Evolutionary conservation across 2,888 invertebrate genomes (phyloP).

Genomic region (Pristionchus entomophagus): DNA sequence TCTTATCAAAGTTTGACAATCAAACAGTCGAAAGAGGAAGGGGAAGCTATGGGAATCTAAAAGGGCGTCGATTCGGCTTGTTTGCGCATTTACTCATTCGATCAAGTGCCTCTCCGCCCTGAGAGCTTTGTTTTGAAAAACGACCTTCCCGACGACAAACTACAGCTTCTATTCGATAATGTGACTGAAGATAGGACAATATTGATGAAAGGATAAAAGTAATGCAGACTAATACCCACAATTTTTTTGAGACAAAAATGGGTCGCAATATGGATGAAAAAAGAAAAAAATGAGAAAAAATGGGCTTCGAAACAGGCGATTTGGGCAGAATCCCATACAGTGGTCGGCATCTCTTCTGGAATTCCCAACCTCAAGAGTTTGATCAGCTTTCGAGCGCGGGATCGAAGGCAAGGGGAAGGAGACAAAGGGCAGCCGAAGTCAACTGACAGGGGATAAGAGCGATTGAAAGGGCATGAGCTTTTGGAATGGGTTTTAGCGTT

Average conservation of each 20-base stretch:
- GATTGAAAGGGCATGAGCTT: neutral
- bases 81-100: conserved; percentile 19
- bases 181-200: too few species aligned
- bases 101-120: neutral
- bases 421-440: conserved; percentile 36
- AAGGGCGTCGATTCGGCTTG: neutral
- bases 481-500: too few species aligned
- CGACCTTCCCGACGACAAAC: neutral
- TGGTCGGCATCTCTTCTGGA: neutral
- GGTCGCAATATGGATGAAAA: too few species aligned
- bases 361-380: neutral
- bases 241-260: too few species aligned
- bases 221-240: neutral
- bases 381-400: neutral
- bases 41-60: too few species aligned
- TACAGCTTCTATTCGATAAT: neutral
- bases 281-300: neutral
- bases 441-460: neutral
- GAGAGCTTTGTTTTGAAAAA: neutral
- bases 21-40: too few species aligned
- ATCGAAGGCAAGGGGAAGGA: neutral
- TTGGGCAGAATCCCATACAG: neutral
- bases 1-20: neutral
- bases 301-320: neutral
- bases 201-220: too few species aligned